Base-by-base conservation (phyloP, 2,797 vertebrate species). In the Phrynocephalus guinanensis region DNA sequence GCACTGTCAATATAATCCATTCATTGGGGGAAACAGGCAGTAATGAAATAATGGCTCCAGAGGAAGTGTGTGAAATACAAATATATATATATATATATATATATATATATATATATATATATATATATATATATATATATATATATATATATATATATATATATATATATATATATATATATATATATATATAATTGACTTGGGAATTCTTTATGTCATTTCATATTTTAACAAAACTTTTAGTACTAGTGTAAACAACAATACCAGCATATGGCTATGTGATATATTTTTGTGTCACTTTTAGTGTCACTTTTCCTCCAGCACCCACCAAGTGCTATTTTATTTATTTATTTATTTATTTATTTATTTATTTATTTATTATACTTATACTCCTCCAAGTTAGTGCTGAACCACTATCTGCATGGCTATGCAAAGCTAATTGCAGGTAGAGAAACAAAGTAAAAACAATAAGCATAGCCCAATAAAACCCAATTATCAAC, bases 1-100 rank as follows among this genome's bases (percentile, higher is more conserved):
- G 81, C 67, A 8, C 3, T 83, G 20, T 3, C 2, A 44, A 86
- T 76, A 86, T 77, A 93, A 77, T 6, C 85, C 86, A 85, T 70
- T 63, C 71, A 15, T 63, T 63, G 52, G 1, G 73, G 83, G 84
- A 79, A 90, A 71, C 63, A 77, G 85, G 48, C 60, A 10, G 78
- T 18, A 2, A 28, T 0, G 0, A 73, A 0, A 0, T 82, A 85
- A 83, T 8, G 82, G 13, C 28, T 84, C 52, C 80, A 24, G 30
- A 9, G 63, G 87, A 50, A 28, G 22, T 10, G 80, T 24, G 24
- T 86, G 60, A n/a, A 94, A 52, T 8, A 52, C 24, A 72, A 76
- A 87, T 52, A 91, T 77, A 68, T 81, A 63, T 33, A 33, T 33
- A 33, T 71, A 52, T 67, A 13, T 73, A 75, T 77, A 66, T 33